These are phyloP conservation scores for Mystacornis crossleyi DNA, from an alignment of 2,113 vertebrate species.

Conservation along the genomic window DNA sequence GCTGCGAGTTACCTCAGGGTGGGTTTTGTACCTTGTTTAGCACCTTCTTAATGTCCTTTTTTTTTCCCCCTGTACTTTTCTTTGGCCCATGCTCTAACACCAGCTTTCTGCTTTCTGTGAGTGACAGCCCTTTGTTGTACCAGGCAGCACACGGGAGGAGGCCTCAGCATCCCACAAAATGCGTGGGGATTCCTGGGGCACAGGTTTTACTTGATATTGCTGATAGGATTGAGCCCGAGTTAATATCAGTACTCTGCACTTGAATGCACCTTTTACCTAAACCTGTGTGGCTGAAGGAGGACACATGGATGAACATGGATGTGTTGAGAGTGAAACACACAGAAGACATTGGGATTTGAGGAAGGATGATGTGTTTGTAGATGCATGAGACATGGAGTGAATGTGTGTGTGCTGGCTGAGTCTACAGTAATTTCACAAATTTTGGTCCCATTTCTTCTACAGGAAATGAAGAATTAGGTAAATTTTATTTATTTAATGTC, in stretches of 20 bases:
- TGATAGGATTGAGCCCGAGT: background rate
- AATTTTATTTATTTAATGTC: slow-evolving; percentile 23
- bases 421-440: background rate
- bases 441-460: background rate
- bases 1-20: slow-evolving; percentile 60
- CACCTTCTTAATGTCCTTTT: slow-evolving; percentile 11
- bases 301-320: background rate
- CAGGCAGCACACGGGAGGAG: background rate
- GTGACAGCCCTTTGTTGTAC: background rate
- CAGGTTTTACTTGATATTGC: background rate
- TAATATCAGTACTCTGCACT: slow-evolving; percentile 29
- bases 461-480: background rate
- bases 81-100: background rate
- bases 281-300: background rate
- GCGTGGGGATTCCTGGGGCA: background rate
- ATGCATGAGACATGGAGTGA: background rate
- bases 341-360: background rate
- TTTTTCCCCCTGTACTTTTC: background rate
- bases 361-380: background rate
- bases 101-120: background rate
- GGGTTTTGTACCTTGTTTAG: slow-evolving; percentile 37
- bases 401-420: background rate
- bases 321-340: background rate
- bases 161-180: background rate
- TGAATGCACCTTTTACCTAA: slow-evolving; percentile 50